These are phyloP conservation scores for Leiothrix lutea DNA, from an alignment of 2,113 vertebrate species.

Conservation along the genomic window DNA sequence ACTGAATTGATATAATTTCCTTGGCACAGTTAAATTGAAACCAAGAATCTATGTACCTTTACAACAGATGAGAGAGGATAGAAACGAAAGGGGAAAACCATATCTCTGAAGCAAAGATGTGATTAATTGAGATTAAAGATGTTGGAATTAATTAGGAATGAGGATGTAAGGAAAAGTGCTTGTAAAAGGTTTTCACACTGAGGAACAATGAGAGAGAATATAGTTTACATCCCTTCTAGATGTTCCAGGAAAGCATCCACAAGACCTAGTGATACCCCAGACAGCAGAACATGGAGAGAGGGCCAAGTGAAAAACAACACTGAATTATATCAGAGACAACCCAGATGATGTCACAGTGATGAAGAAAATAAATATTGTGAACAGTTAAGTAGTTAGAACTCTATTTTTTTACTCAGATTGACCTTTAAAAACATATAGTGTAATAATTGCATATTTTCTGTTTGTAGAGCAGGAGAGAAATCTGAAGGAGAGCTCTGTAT, in stretches of 20 bases:
- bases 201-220: background rate
- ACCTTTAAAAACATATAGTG: background rate
- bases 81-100: background rate
- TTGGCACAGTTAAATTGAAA: background rate
- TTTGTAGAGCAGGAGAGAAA: background rate
- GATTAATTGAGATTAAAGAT: background rate
- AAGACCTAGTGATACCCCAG: background rate
- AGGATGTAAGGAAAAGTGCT: background rate
- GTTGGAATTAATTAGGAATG: background rate
- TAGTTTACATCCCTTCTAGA: background rate
- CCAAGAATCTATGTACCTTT: background rate
- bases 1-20: background rate
- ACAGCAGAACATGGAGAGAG: background rate
- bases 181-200: background rate
- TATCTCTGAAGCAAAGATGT: background rate
- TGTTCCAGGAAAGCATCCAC: background rate
- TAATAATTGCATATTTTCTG: background rate
- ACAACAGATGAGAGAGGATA: background rate
- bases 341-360: background rate
- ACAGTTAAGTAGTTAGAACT: background rate
- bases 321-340: background rate
- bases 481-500: background rate
- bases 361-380: background rate
- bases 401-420: background rate
- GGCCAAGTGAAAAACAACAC: background rate